A percentile compares a stretch with the other conserved stretches of the same genome.
These are phyloP conservation scores for Agapostemon virescens DNA, from an alignment of 2,888 invertebrate genomes.

Conservation along the genomic window DNA sequence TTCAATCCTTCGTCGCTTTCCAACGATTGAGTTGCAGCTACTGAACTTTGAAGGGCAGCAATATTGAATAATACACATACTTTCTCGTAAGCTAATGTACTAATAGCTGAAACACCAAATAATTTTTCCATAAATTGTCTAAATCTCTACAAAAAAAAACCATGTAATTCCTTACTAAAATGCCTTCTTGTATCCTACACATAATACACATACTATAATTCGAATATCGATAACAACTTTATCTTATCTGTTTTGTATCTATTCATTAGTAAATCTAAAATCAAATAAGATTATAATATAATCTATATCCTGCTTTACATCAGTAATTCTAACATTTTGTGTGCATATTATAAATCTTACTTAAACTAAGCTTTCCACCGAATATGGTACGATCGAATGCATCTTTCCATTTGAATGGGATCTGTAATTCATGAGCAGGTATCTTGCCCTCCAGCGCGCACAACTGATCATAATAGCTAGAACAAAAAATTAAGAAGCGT, in stretches of 20 bases:
- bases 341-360: slow-evolving; percentile 83
- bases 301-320: not conserved
- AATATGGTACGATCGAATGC: slow-evolving; percentile 98
- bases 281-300: not conserved
- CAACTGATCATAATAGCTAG: slow-evolving; percentile 98
- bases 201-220: not conserved
- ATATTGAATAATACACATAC: slow-evolving; percentile 98
- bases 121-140: not conserved
- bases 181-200: not conserved
- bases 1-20: slow-evolving; percentile 97
- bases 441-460: slow-evolving; percentile 95
- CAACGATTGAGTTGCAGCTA: slow-evolving; percentile 91
- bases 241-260: slow-evolving; percentile 54
- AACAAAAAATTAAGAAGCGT: slow-evolving; percentile 57
- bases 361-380: slow-evolving; percentile 93
- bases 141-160: not conserved
- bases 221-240: slow-evolving; percentile 28
- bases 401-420: slow-evolving; percentile 99
- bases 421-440: slow-evolving; percentile 95
- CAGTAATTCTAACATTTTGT: not conserved
- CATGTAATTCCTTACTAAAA: not conserved
- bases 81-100: slow-evolving; percentile 95
- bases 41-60: slow-evolving; percentile 94
- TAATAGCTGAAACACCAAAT: slow-evolving; percentile 85
- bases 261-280: not conserved